Evolutionary conservation across 1,140 invertebrate genomes (phyloP).

Genomic region (Zaprionus taronus): DNA sequence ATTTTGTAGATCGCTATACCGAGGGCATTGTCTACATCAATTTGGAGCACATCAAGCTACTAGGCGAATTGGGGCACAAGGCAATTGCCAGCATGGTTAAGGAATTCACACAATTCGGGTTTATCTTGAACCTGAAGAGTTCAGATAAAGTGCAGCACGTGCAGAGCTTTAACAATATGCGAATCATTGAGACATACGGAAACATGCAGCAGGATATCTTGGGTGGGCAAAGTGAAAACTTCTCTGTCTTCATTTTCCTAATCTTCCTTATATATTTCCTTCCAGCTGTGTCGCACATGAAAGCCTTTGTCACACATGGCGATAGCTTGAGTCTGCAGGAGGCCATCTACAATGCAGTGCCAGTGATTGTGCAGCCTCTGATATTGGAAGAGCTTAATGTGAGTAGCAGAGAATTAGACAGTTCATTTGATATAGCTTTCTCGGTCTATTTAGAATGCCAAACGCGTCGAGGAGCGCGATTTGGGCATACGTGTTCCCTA

Average conservation of each 20-base stretch:
- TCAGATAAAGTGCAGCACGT: neutral
- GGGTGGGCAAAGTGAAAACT: neutral
- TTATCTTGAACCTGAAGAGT: constrained; percentile 82
- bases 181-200: constrained; percentile 10
- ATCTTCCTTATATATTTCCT: neutral
- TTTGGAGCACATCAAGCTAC: constrained; percentile 49
- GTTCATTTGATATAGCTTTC: neutral
- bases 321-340: constrained; percentile 87
- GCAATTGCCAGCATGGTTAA: constrained; percentile 45
- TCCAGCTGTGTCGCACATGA: constrained; percentile 85
- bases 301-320: constrained; percentile 86
- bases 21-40: constrained; percentile 77
- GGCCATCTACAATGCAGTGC: constrained; percentile 86
- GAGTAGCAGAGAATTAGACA: neutral
- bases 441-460: constrained; percentile 47
- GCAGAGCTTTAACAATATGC: constrained; percentile 34
- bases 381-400: constrained; percentile 87
- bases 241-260: neutral
- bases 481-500: constrained; percentile 40
- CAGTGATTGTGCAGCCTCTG: constrained; percentile 87
- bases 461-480: constrained; percentile 64
- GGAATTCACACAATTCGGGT: constrained; percentile 46
- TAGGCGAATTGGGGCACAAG: constrained; percentile 16
- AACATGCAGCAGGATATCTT: constrained; percentile 76
- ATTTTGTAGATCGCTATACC: constrained; percentile 57